phyloP scores from a whole-genome alignment of 1,140 invertebrate genomes.

The Platorchestia sp. region DNA sequence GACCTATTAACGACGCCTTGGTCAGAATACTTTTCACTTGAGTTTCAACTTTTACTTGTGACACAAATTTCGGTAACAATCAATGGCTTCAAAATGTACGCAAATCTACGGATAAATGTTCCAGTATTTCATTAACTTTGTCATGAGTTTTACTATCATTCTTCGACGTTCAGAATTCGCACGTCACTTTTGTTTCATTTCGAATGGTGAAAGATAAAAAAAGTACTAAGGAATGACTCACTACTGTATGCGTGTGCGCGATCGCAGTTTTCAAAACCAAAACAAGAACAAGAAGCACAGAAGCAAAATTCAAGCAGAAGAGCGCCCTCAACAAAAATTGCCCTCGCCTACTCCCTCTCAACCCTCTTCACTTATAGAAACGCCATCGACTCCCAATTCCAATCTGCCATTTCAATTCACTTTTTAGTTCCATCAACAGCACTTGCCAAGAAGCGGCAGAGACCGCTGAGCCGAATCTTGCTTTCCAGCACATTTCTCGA shows the following conservation, averaged over 20 bases:
- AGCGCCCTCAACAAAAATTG: conserved; percentile 2
- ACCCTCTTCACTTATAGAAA: conserved; percentile 47
- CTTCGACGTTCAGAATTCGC: too few species aligned
- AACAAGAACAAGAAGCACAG: not conserved
- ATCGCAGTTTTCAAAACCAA: not conserved
- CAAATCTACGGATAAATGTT: not conserved
- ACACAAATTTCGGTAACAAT: not conserved
- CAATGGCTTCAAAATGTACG: not conserved
- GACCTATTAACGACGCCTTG: not conserved
- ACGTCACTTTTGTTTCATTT: too few species aligned
- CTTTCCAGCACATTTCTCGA: not conserved
- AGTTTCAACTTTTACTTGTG: not conserved
- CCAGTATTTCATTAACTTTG: not conserved
- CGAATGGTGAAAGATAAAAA: too few species aligned
- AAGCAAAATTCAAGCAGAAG: not conserved
- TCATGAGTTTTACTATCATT: too few species aligned
- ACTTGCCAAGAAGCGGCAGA: conserved; percentile 12
- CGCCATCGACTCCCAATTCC: conserved; percentile 50
- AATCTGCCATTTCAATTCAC: conserved; percentile 55
- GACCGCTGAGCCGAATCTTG: not conserved
- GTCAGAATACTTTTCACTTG: not conserved
- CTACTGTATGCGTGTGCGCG: not conserved
- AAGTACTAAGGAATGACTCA: too few species aligned
- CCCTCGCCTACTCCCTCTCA: not conserved
- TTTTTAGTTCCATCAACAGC: conserved; percentile 45